Conservation (phyloP, 2,797 vertebrate genomes). For the Sebastes diaconus region DNA sequence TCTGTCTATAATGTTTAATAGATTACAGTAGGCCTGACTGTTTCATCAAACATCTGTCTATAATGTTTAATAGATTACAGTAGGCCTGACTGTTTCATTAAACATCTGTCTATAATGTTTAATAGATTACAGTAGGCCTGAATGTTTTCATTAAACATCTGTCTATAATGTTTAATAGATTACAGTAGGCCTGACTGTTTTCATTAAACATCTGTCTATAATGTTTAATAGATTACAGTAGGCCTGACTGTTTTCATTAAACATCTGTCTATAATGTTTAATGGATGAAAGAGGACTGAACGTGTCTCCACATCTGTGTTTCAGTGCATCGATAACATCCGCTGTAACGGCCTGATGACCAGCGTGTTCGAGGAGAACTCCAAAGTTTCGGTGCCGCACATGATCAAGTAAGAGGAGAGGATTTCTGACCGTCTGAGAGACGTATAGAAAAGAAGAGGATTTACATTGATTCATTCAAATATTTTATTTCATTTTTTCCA, state of each 20-base stretch:
- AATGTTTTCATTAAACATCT: neutral
- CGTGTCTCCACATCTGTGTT: neutral
- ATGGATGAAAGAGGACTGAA: neutral
- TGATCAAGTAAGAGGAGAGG: slow-evolving; percentile 92
- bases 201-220: too few relatives aligned
- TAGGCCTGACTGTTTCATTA: too few relatives aligned
- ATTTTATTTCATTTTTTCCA: too few relatives aligned
- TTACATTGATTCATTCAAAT: too few relatives aligned
- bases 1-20: too few relatives aligned
- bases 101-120: too few relatives aligned
- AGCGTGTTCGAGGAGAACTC: slow-evolving; percentile 98
- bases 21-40: too few relatives aligned
- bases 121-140: slow-evolving; percentile 45
- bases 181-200: too few relatives aligned
- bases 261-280: neutral
- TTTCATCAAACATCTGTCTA: too few relatives aligned
- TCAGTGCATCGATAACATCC: slow-evolving; percentile 97
- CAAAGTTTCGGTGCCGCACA: slow-evolving; percentile 96
- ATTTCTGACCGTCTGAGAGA: neutral
- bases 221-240: slow-evolving; percentile 39
- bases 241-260: neutral
- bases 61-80: too few relatives aligned
- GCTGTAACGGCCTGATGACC: slow-evolving; percentile 98
- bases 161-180: neutral
- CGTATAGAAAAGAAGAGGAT: neutral